A percentile compares a stretch with the other conserved stretches of the same genome.
Evolutionary conservation across 2,797 vertebrate species (phyloP).

Genomic region (Microcaecilia unicolor): DNA sequence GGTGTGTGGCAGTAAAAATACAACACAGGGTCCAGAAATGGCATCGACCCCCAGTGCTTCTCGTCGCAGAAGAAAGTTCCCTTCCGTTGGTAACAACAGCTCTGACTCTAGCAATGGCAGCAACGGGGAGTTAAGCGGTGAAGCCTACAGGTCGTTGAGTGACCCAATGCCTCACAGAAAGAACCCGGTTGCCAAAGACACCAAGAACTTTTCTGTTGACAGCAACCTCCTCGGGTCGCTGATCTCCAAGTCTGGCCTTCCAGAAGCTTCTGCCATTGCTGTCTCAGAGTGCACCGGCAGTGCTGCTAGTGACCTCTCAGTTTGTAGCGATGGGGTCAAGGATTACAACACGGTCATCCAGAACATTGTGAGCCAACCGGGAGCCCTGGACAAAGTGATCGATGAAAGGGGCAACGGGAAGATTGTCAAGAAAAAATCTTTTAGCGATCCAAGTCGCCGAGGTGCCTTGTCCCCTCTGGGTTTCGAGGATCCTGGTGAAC

Average conservation of each 20-base stretch:
- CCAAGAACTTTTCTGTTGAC: slow-evolving; percentile 70
- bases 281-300: slow-evolving; percentile 69
- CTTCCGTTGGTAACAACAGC: slow-evolving; percentile 59
- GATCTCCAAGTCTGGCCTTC: slow-evolving; percentile 59
- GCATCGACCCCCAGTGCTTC: slow-evolving; percentile 68
- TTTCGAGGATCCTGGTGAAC: slow-evolving; percentile 59
- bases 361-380: slow-evolving; percentile 84
- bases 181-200: slow-evolving; percentile 61
- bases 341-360: slow-evolving; percentile 84
- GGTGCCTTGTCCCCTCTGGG: slow-evolving; percentile 57
- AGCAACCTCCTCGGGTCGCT: slow-evolving; percentile 87
- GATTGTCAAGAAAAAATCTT: slow-evolving; percentile 89
- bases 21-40: slow-evolving; percentile 53
- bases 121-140: slow-evolving; percentile 56
- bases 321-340: slow-evolving; percentile 73
- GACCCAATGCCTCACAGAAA: slow-evolving; percentile 95
- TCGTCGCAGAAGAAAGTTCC: slow-evolving; percentile 82
- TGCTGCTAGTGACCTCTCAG: slow-evolving; percentile 81
- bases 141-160: slow-evolving; percentile 83
- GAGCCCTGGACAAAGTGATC: slow-evolving; percentile 74
- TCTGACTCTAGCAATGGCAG: slow-evolving; percentile 73
- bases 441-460: slow-evolving; percentile 90
- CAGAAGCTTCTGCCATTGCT: slow-evolving; percentile 39
- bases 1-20: slow-evolving; percentile 26
- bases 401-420: slow-evolving; percentile 82